Conservation (phyloP, 2,113 vertebrate genomes). For the Pteropus alecto region DNA sequence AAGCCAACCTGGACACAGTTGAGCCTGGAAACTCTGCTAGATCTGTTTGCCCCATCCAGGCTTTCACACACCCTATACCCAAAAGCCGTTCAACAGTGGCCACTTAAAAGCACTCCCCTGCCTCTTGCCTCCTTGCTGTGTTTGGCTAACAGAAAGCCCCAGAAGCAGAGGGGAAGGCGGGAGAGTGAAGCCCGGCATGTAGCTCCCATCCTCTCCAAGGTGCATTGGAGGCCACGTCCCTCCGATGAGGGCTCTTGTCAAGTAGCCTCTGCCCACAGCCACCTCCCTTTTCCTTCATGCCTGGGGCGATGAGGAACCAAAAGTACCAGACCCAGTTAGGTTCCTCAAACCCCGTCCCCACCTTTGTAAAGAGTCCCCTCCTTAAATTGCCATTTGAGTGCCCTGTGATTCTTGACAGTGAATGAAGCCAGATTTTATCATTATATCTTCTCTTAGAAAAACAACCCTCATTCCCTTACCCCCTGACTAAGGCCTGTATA, state of each 20-base stretch:
- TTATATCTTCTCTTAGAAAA: background rate
- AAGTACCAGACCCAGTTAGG: background rate
- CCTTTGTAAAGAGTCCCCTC: background rate
- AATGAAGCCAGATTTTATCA: background rate
- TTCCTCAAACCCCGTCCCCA: background rate
- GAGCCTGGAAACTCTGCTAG: background rate
- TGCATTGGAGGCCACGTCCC: background rate
- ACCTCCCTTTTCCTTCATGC: background rate
- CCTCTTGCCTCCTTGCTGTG: background rate
- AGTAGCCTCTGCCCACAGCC: background rate
- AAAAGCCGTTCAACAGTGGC: background rate
- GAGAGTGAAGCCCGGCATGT: background rate
- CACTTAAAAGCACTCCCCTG: background rate
- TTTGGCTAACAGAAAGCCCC: background rate
- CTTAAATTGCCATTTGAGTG: background rate
- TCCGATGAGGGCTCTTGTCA: background rate
- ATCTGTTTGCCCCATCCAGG: background rate
- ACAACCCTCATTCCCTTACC: background rate
- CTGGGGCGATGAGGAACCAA: background rate
- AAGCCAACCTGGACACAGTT: background rate
- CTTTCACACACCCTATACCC: background rate
- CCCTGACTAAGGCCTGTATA: background rate
- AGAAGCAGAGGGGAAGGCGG: background rate
- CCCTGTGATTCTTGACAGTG: background rate
- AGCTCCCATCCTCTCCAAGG: too few relatives aligned